These are phyloP conservation scores for Sturmia bella DNA, from an alignment of 2,888 invertebrate species.

Conservation along the genomic window DNA sequence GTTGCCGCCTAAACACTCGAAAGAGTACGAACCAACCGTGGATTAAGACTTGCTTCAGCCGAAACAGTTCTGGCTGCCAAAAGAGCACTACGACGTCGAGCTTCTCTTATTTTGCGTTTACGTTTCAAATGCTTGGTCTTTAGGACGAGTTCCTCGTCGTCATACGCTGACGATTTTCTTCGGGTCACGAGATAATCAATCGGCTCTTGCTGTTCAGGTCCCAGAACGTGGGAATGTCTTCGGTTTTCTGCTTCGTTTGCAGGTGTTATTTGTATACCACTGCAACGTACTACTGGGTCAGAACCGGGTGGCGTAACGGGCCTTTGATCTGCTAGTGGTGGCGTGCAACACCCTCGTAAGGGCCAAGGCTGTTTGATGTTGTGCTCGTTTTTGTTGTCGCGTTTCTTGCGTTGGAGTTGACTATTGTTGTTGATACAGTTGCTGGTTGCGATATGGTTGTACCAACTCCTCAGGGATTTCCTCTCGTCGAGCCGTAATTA, in stretches of 20 bases:
- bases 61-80: constrained; percentile 82
- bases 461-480: too few relatives aligned
- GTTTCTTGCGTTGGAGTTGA: constrained; percentile 91
- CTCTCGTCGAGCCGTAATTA: too few relatives aligned
- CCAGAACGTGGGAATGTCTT: constrained; percentile 80
- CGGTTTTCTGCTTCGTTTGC: constrained; percentile 75
- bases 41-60: constrained; percentile 77
- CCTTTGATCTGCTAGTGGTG: constrained; percentile 82
- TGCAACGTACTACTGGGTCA: constrained; percentile 87
- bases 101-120: too few relatives aligned
- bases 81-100: constrained; percentile 87
- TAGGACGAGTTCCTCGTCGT: constrained; percentile 76
- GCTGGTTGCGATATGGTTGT: constrained; percentile 80
- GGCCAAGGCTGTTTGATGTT: constrained; percentile 83
- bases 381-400: constrained; percentile 79
- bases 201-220: constrained; percentile 92
- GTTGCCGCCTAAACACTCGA: constrained; percentile 87
- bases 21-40: constrained; percentile 83
- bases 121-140: constrained; percentile 79
- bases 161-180: constrained; percentile 83
- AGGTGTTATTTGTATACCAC: too few relatives aligned
- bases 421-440: neutral
- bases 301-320: constrained; percentile 85
- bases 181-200: constrained; percentile 94
- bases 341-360: constrained; percentile 82